A percentile compares a stretch with the other conserved stretches of the same genome.
Conservation (phyloP, 2,888 invertebrate species). For the Dilophus febrilis region DNA sequence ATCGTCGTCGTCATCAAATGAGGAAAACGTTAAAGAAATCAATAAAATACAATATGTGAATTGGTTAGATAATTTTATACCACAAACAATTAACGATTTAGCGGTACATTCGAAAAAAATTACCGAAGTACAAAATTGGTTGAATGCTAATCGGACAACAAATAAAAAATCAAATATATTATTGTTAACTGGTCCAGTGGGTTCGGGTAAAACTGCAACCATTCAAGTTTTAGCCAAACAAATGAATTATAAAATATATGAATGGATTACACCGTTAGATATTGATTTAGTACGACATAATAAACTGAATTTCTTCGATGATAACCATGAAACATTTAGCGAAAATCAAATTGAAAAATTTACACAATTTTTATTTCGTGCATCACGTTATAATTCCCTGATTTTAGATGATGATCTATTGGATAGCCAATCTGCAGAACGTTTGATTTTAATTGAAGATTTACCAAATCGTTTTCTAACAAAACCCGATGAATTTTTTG, state of each 20-base stretch:
- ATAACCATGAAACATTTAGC: constrained; percentile 15
- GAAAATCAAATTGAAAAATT: constrained; percentile 52
- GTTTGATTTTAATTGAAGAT: constrained; percentile 58
- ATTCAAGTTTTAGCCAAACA: constrained; percentile 47
- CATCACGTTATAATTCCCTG: constrained; percentile 61
- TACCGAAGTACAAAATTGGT: constrained; percentile 53
- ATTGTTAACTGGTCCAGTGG: constrained; percentile 66
- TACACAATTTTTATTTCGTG: constrained; percentile 56
- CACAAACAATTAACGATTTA: constrained; percentile 40
- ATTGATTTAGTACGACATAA: constrained; percentile 35
- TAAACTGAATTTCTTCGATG: constrained; percentile 10
- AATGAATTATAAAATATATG: constrained; percentile 33
- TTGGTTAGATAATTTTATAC: constrained; percentile 45
- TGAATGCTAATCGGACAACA: constrained; percentile 21
- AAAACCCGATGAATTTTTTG: constrained; percentile 45
- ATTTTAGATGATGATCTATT: constrained; percentile 33
- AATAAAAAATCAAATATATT: constrained; percentile 36
- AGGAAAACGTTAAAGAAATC: too few relatives aligned
- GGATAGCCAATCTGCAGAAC: constrained; percentile 30
- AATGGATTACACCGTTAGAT: constrained; percentile 73
- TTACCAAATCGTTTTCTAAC: constrained; percentile 61
- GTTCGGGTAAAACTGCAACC: constrained; percentile 67
- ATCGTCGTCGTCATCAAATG: too few relatives aligned
- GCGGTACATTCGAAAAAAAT: constrained; percentile 61
- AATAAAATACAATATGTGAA: constrained; percentile 18